A percentile compares a stretch with the other conserved stretches of the same genome.
phyloP scores from a whole-genome alignment of 2,888 invertebrate species.

The Conus canariensis region DNA sequence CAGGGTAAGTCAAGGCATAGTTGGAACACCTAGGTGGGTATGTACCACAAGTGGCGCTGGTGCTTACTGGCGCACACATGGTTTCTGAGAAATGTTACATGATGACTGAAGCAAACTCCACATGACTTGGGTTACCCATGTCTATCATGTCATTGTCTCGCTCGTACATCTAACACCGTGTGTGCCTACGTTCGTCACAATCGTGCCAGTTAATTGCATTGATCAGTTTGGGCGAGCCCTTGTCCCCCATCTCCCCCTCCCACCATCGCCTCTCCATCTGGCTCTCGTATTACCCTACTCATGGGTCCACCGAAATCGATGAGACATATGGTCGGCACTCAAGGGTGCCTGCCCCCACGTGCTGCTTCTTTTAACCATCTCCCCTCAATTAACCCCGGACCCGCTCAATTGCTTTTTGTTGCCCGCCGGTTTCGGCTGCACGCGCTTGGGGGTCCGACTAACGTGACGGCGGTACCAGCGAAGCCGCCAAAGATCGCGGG shows the following conservation, averaged over 20 bases:
- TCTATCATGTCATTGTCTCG: too few relatives aligned
- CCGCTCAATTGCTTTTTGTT: conserved; percentile 27
- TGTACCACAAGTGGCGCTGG: too few relatives aligned
- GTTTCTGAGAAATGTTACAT: too few relatives aligned
- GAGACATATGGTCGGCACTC: conserved; percentile 22
- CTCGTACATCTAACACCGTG: too few relatives aligned
- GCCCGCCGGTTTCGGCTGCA: not conserved
- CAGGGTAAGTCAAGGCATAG: too few relatives aligned
- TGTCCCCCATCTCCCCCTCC: not conserved
- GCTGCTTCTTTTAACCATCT: conserved; percentile 23
- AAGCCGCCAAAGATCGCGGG: not conserved
- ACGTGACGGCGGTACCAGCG: not conserved
- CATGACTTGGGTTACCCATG: too few relatives aligned
- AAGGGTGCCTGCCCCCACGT: conserved; percentile 4
- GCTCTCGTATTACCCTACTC: not conserved
- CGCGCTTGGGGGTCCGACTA: not conserved
- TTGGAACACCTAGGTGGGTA: too few relatives aligned
- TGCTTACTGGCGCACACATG: too few relatives aligned
- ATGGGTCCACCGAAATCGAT: not conserved
- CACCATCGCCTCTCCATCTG: not conserved
- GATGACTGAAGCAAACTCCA: too few relatives aligned
- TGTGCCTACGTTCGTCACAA: too few relatives aligned
- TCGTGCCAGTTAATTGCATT: conserved; percentile 10
- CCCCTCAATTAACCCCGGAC: conserved; percentile 22
- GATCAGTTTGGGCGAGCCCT: not conserved